A percentile compares a stretch with the other conserved stretches of the same genome.
Conservation (phyloP, 2,113 vertebrate species). For the Phyllostomus hastatus region DNA sequence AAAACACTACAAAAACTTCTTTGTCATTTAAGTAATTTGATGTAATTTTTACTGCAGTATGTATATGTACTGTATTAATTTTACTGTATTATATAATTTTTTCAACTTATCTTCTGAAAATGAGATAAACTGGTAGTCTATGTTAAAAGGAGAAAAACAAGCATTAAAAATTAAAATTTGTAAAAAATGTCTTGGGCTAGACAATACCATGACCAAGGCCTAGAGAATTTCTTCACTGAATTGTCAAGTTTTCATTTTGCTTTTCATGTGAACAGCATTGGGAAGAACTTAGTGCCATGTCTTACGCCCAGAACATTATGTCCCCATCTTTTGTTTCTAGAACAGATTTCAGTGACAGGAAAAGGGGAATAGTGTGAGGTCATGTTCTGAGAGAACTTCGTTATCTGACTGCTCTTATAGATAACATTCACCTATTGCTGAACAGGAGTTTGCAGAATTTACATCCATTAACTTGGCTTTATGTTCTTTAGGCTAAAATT, state of each 20-base stretch:
- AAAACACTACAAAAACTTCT: background rate
- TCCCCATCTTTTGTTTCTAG: background rate
- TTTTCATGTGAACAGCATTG: background rate
- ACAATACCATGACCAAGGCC: background rate
- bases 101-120: background rate
- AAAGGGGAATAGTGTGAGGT: background rate
- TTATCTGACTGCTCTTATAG: background rate
- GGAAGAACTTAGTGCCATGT: background rate
- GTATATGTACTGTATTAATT: background rate
- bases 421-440: background rate
- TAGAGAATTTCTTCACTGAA: background rate
- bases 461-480: background rate
- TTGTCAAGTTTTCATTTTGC: background rate
- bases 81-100: background rate
- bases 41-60: background rate
- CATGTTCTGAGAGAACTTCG: background rate
- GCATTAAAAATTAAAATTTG: background rate
- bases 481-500: background rate
- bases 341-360: background rate
- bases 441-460: background rate
- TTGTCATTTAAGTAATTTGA: background rate
- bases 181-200: background rate
- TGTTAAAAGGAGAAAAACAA: background rate
- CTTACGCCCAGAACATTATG: background rate
- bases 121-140: background rate